Percentiles rank a stretch among this genome's conserved stretches.
These are phyloP conservation scores for Dromaius novaehollandiae DNA, from an alignment of 2,113 vertebrate species.

Conservation along the genomic window DNA sequence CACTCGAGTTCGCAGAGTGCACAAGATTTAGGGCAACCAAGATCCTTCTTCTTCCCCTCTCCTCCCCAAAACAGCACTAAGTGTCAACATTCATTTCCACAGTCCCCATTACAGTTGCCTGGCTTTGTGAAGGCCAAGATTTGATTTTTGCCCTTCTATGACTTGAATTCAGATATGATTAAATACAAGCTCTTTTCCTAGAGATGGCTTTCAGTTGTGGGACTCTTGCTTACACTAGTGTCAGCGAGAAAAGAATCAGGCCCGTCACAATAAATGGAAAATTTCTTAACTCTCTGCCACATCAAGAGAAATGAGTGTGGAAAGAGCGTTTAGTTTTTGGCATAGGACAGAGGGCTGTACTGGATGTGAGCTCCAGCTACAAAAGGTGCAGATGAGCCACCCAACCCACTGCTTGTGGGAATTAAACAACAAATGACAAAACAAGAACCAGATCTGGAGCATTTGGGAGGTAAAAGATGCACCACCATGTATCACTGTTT, in stretches of 20 bases:
- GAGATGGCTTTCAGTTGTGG: constrained; percentile 1
- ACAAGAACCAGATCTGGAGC: neutral
- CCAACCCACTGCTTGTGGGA: neutral
- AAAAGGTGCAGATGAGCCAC: neutral
- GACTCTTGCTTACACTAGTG: constrained; percentile 6
- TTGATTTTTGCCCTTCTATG: neutral
- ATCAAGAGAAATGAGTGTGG: neutral
- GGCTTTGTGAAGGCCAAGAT: neutral
- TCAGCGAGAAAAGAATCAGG: constrained; percentile 36
- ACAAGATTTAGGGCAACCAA: neutral
- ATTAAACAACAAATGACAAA: neutral
- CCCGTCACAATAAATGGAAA: constrained; percentile 36
- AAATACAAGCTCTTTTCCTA: neutral
- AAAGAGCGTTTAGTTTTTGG: constrained; percentile 43
- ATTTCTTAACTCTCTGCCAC: neutral
- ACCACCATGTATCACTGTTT: neutral
- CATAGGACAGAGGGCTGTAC: neutral
- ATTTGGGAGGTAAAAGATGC: neutral
- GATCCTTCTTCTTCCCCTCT: neutral
- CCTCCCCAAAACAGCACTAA: constrained; percentile 5
- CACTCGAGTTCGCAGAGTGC: neutral
- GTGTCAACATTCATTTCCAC: constrained; percentile 30
- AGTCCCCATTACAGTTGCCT: constrained; percentile 22
- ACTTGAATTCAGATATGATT: neutral
- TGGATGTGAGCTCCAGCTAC: neutral